These are phyloP conservation scores for Oreamnos americanus DNA, from an alignment of 2,113 vertebrate species.

Conservation along the genomic window DNA sequence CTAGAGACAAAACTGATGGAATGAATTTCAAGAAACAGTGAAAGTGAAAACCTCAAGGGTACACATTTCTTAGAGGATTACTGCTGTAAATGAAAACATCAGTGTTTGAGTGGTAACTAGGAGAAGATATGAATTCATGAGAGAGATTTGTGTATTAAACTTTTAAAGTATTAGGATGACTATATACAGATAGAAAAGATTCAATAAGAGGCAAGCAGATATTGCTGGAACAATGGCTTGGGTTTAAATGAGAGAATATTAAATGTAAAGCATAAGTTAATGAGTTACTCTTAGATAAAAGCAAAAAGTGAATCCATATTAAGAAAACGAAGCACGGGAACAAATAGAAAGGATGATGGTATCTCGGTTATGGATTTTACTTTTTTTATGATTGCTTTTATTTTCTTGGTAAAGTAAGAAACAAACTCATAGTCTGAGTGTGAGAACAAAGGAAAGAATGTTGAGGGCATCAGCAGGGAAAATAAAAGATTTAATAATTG, in stretches of 20 bases:
- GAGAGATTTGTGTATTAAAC: neutral
- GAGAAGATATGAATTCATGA: neutral
- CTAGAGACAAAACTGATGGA: neutral
- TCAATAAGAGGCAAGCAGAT: neutral
- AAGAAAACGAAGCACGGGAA: neutral
- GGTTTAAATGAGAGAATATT: neutral
- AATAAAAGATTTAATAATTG: neutral
- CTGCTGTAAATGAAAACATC: neutral
- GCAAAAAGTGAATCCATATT: neutral
- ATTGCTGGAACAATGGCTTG: neutral
- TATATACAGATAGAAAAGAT: neutral
- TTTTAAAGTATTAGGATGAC: neutral
- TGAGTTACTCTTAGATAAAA: neutral
- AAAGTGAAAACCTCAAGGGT: neutral
- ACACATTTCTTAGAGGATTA: neutral
- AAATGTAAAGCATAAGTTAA: neutral
- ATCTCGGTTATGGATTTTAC: neutral
- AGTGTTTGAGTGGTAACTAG: neutral
- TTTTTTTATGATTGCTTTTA: neutral
- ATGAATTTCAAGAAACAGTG: neutral
- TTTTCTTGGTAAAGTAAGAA: neutral
- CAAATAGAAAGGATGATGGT: neutral
- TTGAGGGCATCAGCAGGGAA: neutral
- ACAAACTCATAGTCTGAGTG: neutral
- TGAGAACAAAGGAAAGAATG: neutral